Conservation (phyloP, 2,797 vertebrate genomes). For the Spatula versicolor region DNA sequence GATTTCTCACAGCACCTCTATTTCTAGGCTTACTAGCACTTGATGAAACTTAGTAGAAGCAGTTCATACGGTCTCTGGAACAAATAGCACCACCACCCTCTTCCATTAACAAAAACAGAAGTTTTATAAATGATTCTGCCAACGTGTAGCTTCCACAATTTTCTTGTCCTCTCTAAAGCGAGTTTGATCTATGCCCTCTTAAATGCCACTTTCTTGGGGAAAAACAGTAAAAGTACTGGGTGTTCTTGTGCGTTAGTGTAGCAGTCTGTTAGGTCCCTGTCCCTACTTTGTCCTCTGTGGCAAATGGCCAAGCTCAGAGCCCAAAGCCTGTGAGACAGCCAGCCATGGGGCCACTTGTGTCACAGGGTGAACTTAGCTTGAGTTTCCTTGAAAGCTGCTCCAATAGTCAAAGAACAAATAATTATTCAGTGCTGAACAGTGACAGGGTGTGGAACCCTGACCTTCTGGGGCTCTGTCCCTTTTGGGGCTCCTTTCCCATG, state of each 20-base stretch:
- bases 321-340: background rate
- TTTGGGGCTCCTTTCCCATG: background rate
- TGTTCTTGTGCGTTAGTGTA: rapidly evolving
- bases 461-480: background rate
- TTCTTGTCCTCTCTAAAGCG: background rate
- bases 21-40: background rate
- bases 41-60: background rate
- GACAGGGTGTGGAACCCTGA: rapidly evolving
- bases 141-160: background rate
- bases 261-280: no score
- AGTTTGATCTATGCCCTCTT: background rate
- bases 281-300: background rate
- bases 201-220: rapidly evolving
- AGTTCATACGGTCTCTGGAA: background rate
- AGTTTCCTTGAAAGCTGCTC: background rate
- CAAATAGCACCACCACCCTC: background rate
- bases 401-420: rapidly evolving
- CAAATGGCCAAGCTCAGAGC: background rate
- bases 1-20: background rate
- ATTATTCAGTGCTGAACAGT: rapidly evolving
- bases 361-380: rapidly evolving
- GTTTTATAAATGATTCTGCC: background rate
- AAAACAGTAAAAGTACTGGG: background rate
- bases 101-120: background rate
- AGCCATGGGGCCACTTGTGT: rapidly evolving